These are phyloP conservation scores for Todiramphus saurophagus DNA, from an alignment of 2,113 vertebrate species.

Conservation along the genomic window DNA sequence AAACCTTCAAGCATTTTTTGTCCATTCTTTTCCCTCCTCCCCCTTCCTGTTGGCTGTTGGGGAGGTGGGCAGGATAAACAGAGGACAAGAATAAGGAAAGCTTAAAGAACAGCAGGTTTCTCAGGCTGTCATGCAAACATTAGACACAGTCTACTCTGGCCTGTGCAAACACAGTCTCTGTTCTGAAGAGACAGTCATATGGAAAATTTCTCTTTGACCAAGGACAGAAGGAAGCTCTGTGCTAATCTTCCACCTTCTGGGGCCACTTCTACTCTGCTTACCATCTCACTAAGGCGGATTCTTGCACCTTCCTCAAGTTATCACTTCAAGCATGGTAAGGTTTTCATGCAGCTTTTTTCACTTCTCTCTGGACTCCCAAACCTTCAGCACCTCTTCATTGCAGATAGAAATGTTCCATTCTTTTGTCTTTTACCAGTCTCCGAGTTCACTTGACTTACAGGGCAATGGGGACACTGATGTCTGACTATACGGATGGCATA, in stretches of 20 bases:
- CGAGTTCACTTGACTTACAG: neutral
- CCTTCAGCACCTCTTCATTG: neutral
- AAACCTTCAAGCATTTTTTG: neutral
- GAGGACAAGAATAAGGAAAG: neutral
- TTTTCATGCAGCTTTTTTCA: neutral
- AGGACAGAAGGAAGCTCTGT: neutral
- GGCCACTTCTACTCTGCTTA: neutral
- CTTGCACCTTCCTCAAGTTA: neutral
- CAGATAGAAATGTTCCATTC: neutral
- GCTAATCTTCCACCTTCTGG: neutral
- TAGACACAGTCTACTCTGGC: neutral
- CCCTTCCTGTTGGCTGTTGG: neutral
- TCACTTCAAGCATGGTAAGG: neutral
- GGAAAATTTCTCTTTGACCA: neutral
- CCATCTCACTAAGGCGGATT: neutral
- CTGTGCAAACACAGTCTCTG: neutral
- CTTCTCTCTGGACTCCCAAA: neutral
- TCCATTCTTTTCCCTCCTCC: no score
- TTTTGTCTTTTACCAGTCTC: neutral
- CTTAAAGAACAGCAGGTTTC: neutral
- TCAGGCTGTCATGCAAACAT: neutral
- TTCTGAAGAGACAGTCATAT: neutral
- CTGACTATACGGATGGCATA: neutral
- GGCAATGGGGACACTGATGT: neutral
- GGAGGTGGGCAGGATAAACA: neutral